Evolutionary conservation across 1,140 invertebrate species (phyloP).

Genomic region (Diabrotica virgifera): DNA sequence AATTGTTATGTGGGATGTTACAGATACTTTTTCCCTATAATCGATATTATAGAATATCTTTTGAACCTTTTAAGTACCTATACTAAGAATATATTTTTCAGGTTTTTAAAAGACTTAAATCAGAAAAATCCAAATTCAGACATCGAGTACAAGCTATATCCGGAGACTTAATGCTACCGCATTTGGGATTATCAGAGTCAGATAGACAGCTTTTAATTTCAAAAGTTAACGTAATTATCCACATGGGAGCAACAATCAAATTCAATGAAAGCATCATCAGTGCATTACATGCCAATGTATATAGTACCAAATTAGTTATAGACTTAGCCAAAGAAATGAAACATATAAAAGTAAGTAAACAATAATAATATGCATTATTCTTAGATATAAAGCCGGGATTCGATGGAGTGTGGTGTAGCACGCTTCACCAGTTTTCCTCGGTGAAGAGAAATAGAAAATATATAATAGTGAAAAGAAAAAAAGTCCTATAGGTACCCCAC

Average conservation of each 20-base stretch:
- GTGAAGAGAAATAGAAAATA: too few relatives aligned
- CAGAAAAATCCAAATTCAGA: conserved; percentile 37
- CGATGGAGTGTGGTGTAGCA: too few relatives aligned
- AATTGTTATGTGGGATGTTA: too few relatives aligned
- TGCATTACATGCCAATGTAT: conserved; percentile 59
- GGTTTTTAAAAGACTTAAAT: conserved; percentile 22
- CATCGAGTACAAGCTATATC: conserved; percentile 45
- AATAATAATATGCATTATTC: not conserved
- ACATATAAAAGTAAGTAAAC: conserved; percentile 52
- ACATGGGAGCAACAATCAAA: conserved; percentile 81
- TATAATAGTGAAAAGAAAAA: too few relatives aligned
- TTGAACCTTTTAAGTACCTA: too few relatives aligned
- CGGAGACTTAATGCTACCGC: conserved; percentile 44
- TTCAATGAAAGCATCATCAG: conserved; percentile 76
- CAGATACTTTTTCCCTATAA: too few relatives aligned
- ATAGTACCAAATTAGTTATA: conserved; percentile 57
- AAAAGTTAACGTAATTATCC: conserved; percentile 73
- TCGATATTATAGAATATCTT: too few relatives aligned
- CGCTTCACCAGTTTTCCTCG: too few relatives aligned
- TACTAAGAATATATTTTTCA: not conserved
- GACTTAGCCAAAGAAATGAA: conserved; percentile 60
- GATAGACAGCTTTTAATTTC: conserved; percentile 56
- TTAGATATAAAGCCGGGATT: too few relatives aligned
- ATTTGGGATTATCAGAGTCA: conserved; percentile 58
- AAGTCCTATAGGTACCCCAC: too few relatives aligned